Evolutionary conservation across 2,113 vertebrate genomes (phyloP), one percentile per base, ranked within the genome.

Genomic region (Setophaga coronata): DNA sequence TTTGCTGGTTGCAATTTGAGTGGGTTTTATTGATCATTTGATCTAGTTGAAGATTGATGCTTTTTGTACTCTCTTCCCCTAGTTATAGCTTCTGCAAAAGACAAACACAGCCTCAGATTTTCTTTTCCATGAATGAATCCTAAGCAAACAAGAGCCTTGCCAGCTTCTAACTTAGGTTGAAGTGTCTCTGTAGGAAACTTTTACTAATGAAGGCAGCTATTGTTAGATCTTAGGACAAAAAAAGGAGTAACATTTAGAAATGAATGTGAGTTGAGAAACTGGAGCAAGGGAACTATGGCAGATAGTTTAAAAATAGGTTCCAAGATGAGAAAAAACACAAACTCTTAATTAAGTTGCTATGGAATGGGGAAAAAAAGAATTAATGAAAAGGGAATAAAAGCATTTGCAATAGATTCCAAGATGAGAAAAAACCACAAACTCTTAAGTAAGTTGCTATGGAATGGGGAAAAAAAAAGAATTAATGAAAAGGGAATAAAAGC

Each of bases 31-130:
- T 87, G 81, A 93, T 73, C 36, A 89, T 82, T 81, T 95, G 29
- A 95, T 89, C 57, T 91, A 53, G 82, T 21, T 76, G 93, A 89
- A 91, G 73, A 93, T 1, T 71, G 69, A 84, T 84, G 84, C 28
- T 64, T 87, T 94, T 95, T 92, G 48, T 84, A 71, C 51, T 85
- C 51, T 77, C 56, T 64, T 89, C 48, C 57, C 43, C 81, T 58
- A 66, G 64, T 90, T 93, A 73, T 58, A 95, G 73, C 88, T 93
- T 87, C 65, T 82, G n/a, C 60, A 91, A 51, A 95, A 90, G 87
- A 82, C 69, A 95, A 87, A 94, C 61, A 91, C 1, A 89, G 65
- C 10, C 73, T 79, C 57, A 65, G 81, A 87, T 20, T 53, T 67
- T 50, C 69, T 38, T 48, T 57, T 53, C 71, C 13, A 45, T 87